These are phyloP conservation scores for Artemisiospiza belli DNA, from an alignment of 2,113 vertebrate genomes.

Conservation along the genomic window DNA sequence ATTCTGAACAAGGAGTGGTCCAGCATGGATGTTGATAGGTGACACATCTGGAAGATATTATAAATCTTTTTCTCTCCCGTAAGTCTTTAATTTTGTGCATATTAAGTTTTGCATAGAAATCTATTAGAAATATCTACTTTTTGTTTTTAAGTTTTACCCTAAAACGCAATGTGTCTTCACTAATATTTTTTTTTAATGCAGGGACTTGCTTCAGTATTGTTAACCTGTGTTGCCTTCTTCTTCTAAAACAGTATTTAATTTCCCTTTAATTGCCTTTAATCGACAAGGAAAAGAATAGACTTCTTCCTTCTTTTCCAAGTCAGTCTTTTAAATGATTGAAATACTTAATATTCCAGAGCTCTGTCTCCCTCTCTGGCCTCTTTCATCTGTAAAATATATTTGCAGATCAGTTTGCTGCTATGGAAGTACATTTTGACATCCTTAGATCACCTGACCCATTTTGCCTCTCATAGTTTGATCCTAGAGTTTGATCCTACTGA, in stretches of 20 bases:
- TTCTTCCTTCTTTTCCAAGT: neutral
- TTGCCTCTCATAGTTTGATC: neutral
- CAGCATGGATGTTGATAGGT: neutral
- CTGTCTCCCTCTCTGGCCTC: neutral
- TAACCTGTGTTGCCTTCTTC: neutral
- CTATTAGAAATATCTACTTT: neutral
- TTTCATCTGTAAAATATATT: neutral
- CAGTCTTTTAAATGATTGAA: neutral
- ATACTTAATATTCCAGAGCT: neutral
- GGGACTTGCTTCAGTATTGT: neutral
- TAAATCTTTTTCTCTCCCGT: rapidly evolving
- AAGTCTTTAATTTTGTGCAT: neutral
- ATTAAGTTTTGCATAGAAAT: neutral
- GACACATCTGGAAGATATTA: neutral
- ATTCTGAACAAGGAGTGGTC: neutral
- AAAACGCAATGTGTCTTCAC: neutral
- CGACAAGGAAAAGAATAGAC: neutral
- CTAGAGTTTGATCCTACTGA: neutral
- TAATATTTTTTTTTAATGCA: neutral
- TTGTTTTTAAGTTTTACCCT: neutral
- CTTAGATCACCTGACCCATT: neutral
- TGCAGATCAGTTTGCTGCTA: neutral
- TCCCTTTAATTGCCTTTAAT: neutral
- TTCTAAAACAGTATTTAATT: neutral
- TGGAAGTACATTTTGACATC: neutral